Conservation (phyloP, 2,888 invertebrate species). For the Sceliomorpha sp. region DNA sequence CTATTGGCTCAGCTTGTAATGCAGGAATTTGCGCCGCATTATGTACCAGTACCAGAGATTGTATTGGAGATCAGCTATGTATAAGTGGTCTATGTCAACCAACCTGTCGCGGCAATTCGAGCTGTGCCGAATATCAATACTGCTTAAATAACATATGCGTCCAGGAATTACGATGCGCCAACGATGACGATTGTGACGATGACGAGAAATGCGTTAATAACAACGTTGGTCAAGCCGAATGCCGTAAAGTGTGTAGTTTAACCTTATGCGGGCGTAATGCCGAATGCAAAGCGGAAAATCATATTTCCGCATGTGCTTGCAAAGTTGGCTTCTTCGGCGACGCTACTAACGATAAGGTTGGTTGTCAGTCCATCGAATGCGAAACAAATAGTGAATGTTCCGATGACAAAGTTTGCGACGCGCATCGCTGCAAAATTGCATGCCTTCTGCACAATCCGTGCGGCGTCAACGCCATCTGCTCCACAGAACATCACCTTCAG, state of each 20-base stretch:
- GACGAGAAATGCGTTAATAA: conserved; percentile 88
- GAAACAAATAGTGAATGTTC: conserved; percentile 86
- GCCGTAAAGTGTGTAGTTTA: conserved; percentile 88
- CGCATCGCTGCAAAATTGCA: conserved; percentile 91
- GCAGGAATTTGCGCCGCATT: conserved; percentile 91
- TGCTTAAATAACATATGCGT: conserved; percentile 92
- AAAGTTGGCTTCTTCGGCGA: conserved; percentile 89
- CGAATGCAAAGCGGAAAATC: conserved; percentile 87
- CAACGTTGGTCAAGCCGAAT: conserved; percentile 88
- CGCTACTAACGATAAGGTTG: conserved; percentile 87
- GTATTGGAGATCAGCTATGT: conserved; percentile 91
- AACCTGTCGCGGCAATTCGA: conserved; percentile 89
- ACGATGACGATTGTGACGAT: conserved; percentile 87
- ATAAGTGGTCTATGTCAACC: conserved; percentile 92
- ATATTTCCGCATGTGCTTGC: conserved; percentile 89
- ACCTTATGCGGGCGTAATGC: conserved; percentile 91
- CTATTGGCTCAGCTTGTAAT: conserved; percentile 90
- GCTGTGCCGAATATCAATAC: conserved; percentile 92
- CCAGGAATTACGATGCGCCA: conserved; percentile 88
- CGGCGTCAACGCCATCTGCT: conserved; percentile 91
- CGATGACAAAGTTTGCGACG: conserved; percentile 91
- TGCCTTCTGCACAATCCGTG: conserved; percentile 92
- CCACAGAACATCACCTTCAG: conserved; percentile 90
- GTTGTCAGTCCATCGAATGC: conserved; percentile 91
- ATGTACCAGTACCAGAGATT: conserved; percentile 90